Conservation (phyloP, 2,797 vertebrate species). For the Enteromius paludinosus region DNA sequence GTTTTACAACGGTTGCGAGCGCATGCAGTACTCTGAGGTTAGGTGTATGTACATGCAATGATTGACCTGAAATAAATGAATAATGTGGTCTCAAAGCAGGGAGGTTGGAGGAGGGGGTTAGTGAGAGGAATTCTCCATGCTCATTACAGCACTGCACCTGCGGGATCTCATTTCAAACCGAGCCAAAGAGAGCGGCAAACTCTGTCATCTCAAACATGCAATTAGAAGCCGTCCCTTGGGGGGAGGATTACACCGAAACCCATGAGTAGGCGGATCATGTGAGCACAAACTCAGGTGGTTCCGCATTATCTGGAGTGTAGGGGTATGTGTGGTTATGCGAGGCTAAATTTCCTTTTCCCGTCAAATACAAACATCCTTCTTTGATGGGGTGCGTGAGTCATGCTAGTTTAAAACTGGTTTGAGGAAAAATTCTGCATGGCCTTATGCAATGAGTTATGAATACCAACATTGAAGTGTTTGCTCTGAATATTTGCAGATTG, state of each 20-base stretch:
- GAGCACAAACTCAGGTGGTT: slow-evolving; percentile 50
- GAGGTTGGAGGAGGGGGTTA: slow-evolving; percentile 53
- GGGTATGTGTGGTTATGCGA: not conserved
- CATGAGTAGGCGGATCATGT: slow-evolving; percentile 31
- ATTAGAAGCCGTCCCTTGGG: not conserved
- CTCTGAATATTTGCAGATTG: slow-evolving; percentile 4
- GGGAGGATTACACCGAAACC: slow-evolving; percentile 49
- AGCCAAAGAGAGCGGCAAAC: not conserved
- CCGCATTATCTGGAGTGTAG: slow-evolving; percentile 40
- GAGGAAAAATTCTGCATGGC: not conserved
- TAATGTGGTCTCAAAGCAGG: slow-evolving; percentile 4
- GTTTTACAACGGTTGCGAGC: slow-evolving; percentile 26
- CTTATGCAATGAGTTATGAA: not conserved
- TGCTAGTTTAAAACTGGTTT: not conserved
- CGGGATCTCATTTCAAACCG: not conserved
- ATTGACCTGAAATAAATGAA: slow-evolving; percentile 50
- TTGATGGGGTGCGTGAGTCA: not conserved
- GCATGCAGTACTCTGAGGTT: slow-evolving; percentile 67
- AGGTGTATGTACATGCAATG: slow-evolving; percentile 69
- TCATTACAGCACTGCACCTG: slow-evolving; percentile 38
- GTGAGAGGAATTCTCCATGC: slow-evolving; percentile 43
- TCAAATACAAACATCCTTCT: slow-evolving; percentile 4
- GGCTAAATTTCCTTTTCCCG: not conserved
- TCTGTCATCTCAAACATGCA: slow-evolving; percentile 9
- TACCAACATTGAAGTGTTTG: slow-evolving; percentile 14